Percentiles rank a stretch among this genome's conserved stretches.
These are phyloP conservation scores for Cephus rjabovi DNA, from an alignment of 2,888 invertebrate genomes.

Conservation along the genomic window DNA sequence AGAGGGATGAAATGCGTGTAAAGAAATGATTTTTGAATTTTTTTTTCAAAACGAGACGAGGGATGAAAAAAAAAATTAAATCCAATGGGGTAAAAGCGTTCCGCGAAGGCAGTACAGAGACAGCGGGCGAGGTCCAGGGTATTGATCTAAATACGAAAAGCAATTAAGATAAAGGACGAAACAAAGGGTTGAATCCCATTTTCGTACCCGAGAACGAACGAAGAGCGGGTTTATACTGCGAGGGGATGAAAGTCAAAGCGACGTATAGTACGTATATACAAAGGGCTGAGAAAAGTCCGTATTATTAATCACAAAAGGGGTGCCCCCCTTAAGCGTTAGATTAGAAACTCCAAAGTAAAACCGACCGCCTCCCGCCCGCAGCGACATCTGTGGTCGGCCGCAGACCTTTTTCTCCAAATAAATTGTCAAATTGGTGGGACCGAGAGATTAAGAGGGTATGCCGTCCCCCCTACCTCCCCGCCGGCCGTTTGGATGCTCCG, in stretches of 20 bases:
- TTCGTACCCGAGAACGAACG: constrained; percentile 39
- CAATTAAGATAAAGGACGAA: constrained; percentile 65
- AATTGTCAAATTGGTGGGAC: not conserved
- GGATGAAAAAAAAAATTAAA: not conserved
- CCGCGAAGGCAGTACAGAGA: not conserved
- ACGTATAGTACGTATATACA: constrained; percentile 1
- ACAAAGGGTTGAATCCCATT: constrained; percentile 60
- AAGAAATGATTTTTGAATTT: not conserved
- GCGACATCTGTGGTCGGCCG: not conserved
- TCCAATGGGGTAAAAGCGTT: not conserved
- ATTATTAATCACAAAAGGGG: constrained; percentile 40
- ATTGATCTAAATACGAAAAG: constrained; percentile 64
- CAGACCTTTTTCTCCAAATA: not conserved
- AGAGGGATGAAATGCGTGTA: too few relatives aligned
- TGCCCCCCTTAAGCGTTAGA: constrained; percentile 25
- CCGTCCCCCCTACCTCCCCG: too few relatives aligned
- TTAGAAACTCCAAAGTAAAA: constrained; percentile 2
- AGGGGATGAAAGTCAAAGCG: constrained; percentile 12
- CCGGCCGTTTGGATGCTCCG: not conserved
- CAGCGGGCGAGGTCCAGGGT: constrained; percentile 38
- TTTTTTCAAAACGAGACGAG: accelerated
- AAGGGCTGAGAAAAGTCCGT: constrained; percentile 35
- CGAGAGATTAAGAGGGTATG: not conserved
- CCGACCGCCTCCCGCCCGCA: too few relatives aligned
- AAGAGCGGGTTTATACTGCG: constrained; percentile 19